A percentile compares a stretch with the other conserved stretches of the same genome.
phyloP scores from a whole-genome alignment of 2,113 vertebrate genomes.

The Blennius ocellaris region DNA sequence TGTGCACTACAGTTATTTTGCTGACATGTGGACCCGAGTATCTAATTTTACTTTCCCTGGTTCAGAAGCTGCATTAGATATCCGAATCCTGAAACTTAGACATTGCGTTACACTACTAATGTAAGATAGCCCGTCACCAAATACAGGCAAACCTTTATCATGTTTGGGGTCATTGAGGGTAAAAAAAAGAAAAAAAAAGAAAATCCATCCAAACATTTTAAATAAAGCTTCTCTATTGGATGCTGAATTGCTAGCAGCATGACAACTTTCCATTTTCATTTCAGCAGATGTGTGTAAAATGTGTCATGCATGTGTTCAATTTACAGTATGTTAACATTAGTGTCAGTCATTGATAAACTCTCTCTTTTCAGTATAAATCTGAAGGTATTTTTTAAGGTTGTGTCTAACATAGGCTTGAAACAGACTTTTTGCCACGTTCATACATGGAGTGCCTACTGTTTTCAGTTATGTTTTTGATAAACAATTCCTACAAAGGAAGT shows the following conservation, averaged over 20 bases:
- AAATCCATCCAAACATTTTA: background rate
- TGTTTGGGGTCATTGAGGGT: conserved; percentile 6
- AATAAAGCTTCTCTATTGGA: conserved; percentile 13
- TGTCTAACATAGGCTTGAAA: background rate
- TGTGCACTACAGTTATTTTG: conserved; percentile 53
- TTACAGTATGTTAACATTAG: background rate
- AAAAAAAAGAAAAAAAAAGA: background rate
- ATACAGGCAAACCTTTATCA: background rate
- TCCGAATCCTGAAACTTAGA: conserved; percentile 8
- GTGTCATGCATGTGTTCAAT: background rate
- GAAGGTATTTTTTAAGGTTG: background rate
- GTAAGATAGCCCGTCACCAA: background rate
- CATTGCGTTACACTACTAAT: background rate
- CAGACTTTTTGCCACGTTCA: background rate
- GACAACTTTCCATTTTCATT: conserved; percentile 8
- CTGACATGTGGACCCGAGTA: conserved; percentile 41
- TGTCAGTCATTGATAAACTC: background rate
- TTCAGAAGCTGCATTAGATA: conserved; percentile 34
- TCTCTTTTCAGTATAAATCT: background rate
- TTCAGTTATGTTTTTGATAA: too few species aligned
- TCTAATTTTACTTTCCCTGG: conserved; percentile 37
- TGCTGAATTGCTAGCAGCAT: background rate
- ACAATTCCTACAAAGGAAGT: too few species aligned
- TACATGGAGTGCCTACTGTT: too few species aligned
- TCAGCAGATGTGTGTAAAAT: conserved; percentile 15